Evolutionary conservation across 2,113 vertebrate genomes (phyloP).

Genomic region (Urocolius indicus): DNA sequence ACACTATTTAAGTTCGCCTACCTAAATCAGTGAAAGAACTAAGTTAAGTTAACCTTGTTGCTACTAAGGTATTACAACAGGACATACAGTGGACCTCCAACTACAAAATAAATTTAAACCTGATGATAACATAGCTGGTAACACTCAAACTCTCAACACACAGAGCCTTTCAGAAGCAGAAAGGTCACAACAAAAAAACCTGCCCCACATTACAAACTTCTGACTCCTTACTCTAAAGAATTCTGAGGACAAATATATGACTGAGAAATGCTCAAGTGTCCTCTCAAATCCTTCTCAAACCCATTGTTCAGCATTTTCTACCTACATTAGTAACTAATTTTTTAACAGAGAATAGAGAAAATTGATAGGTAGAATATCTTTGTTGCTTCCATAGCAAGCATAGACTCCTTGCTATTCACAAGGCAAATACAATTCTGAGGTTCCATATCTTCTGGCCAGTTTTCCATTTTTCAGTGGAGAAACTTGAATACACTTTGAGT

Average conservation of each 20-base stretch:
- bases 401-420: background rate
- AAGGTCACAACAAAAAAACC: background rate
- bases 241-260: background rate
- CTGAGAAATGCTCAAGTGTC: background rate
- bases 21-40: background rate
- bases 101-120: background rate
- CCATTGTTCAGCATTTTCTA: background rate
- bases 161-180: background rate
- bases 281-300: background rate
- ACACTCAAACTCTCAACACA: background rate
- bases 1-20: background rate
- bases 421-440: background rate
- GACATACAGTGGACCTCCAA: background rate
- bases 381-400: background rate
- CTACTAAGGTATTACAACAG: background rate
- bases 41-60: background rate
- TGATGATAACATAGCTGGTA: background rate
- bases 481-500: background rate
- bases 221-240: background rate
- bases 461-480: background rate
- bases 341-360: background rate
- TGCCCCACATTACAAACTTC: background rate
- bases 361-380: background rate
- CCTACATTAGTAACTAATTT: background rate
- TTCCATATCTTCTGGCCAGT: background rate